Base-by-base conservation (phyloP, 2,113 vertebrate genomes). In the Marmota monax region DNA sequence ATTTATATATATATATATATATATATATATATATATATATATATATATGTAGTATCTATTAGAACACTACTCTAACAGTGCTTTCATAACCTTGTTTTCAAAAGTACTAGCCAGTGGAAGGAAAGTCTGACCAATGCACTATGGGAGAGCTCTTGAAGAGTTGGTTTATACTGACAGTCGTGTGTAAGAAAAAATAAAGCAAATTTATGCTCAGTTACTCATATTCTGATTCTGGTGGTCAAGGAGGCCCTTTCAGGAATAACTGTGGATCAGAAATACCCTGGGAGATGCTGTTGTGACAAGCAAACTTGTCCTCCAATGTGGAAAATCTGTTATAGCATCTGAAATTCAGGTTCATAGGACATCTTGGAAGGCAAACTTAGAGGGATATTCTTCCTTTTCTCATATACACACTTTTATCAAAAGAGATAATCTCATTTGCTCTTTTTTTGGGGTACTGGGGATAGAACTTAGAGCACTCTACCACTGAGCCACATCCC, bases 231-330 rank as follows among this genome's bases (percentile, higher is more conserved):
- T 93, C 84, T 92, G 45, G 69, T 77, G 82, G 27, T 32, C 18
- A 14, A 56, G 16, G 9, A 4, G 18, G 45, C 37, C 63, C 20
- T 79, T 88, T 74, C 3, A 76, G 27, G 10, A 85, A 67, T 85
- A 56, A 58, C 27, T n/a, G 17, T 37, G 79, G 34, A 63, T 51
- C 34, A 88, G 51, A 27, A 58, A 74, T 6, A 14, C 18, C 42
- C n/a, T 48, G 69, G n/a, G 67, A 88, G 67, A 87, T 69, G 69
- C 51, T 95, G 90, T 42, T n/a, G 88, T 74, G 72, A 51, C 48
- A 74, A 51, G 45, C 65, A 89, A 74, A 73, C 70, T 77, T 9
- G 37, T 0, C 3, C 14, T 84, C 20, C 37, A 42, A 7, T 67
- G 9, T 32, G 65, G 39, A 67, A 91, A 73, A 45, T 23, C 78